phyloP scores from a whole-genome alignment of 1,140 invertebrate species.

The Coboldia fuscipes region DNA sequence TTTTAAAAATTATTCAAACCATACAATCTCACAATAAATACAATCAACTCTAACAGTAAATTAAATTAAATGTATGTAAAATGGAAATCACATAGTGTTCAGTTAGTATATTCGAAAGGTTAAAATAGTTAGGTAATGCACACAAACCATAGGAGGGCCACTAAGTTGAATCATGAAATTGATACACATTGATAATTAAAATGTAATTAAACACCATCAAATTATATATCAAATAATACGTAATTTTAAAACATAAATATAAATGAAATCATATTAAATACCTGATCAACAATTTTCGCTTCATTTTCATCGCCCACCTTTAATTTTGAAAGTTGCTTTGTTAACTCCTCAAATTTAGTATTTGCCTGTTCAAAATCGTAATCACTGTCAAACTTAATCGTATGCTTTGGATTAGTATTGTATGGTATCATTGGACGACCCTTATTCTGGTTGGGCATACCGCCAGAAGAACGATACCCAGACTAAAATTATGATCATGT shows the following conservation, averaged over 20 bases:
- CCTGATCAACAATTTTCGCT: constrained; percentile 21
- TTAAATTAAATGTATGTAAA: not conserved
- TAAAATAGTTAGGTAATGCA: too few relatives aligned
- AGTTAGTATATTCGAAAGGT: too few relatives aligned
- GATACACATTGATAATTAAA: not conserved
- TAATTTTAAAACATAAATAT: not conserved
- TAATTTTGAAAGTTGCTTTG: constrained; percentile 60
- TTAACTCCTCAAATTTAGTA: constrained; percentile 84
- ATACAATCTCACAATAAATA: too few relatives aligned
- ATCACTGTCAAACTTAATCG: constrained; percentile 82
- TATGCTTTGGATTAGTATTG: constrained; percentile 31
- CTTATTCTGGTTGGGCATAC: constrained; percentile 16
- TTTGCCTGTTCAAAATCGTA: constrained; percentile 98
- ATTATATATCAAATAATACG: not conserved
- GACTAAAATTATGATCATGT: constrained; percentile 6
- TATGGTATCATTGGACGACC: constrained; percentile 11
- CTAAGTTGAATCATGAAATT: not conserved
- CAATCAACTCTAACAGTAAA: too few relatives aligned
- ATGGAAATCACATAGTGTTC: not conserved
- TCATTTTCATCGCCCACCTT: constrained; percentile 49
- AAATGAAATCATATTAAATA: constrained; percentile 4
- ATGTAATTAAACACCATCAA: not conserved
- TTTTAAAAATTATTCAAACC: constrained; percentile 1
- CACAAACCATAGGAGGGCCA: not conserved
- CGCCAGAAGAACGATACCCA: constrained; percentile 9